Evolutionary conservation across 2,797 vertebrate genomes (phyloP).

Genomic region (Sebastes baramenuke): DNA sequence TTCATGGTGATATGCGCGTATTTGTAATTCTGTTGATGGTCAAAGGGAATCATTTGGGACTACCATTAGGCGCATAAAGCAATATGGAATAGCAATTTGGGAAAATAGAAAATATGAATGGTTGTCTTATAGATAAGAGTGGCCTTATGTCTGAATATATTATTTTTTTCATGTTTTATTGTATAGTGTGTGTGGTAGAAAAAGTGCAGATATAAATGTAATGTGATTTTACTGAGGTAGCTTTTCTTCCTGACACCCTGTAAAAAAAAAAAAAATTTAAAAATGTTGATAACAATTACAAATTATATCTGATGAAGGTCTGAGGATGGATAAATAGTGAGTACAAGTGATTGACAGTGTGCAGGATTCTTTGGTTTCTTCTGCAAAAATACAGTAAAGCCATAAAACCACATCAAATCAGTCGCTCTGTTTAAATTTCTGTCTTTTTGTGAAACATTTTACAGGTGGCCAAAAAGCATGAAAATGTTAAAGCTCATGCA

Average conservation of each 20-base stretch:
- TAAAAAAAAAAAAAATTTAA: background rate
- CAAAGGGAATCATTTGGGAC: conserved; percentile 42
- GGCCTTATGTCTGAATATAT: background rate
- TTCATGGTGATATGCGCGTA: conserved; percentile 67
- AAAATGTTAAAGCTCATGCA: background rate
- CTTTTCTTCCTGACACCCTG: background rate
- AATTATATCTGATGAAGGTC: background rate
- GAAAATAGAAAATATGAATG: conserved; percentile 43
- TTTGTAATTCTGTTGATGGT: conserved; percentile 67
- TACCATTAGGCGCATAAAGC: conserved; percentile 23
- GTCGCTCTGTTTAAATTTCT: background rate
- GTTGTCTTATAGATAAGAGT: background rate
- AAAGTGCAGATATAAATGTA: background rate
- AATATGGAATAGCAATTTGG: conserved; percentile 31
- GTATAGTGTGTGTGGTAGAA: background rate
- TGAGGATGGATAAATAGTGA: background rate
- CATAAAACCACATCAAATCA: background rate
- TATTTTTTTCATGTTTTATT: background rate
- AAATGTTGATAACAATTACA: background rate
- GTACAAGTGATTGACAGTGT: background rate
- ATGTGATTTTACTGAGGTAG: background rate
- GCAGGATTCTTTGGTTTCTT: background rate
- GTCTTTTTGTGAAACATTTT: background rate
- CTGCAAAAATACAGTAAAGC: background rate
- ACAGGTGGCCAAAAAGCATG: background rate